These are phyloP conservation scores for Urocolius indicus DNA, from an alignment of 2,113 vertebrate species.

Conservation along the genomic window DNA sequence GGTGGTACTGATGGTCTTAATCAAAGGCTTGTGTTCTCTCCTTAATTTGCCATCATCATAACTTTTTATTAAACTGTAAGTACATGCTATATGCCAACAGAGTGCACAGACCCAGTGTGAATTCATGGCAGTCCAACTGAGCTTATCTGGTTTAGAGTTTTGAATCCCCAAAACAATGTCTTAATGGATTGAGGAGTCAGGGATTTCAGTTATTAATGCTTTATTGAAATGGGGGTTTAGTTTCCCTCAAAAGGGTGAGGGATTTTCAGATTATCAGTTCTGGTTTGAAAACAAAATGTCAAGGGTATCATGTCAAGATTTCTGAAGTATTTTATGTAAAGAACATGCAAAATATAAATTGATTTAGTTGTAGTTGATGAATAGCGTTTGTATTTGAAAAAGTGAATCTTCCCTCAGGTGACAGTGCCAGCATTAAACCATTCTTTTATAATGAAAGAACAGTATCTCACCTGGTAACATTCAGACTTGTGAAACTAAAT, in stretches of 20 bases:
- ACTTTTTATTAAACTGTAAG: neutral
- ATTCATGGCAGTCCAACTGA: neutral
- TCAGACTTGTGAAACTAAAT: neutral
- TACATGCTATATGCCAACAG: neutral
- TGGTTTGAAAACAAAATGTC: neutral
- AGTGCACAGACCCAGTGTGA: neutral
- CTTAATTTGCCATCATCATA: neutral
- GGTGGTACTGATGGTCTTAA: neutral
- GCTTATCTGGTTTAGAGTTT: neutral
- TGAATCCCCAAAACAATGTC: neutral
- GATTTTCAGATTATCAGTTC: neutral
- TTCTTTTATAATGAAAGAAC: neutral
- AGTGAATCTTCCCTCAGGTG: neutral
- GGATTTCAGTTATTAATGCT: neutral
- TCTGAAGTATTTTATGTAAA: neutral
- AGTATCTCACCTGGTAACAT: neutral
- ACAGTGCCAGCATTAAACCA: neutral
- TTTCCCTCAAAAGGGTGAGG: neutral
- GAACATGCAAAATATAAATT: neutral
- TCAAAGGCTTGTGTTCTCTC: neutral
- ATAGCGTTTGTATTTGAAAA: neutral
- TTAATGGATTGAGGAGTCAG: neutral
- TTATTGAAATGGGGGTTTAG: neutral
- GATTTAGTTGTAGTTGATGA: neutral
- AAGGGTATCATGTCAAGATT: neutral